Base-by-base conservation (phyloP, 1,140 invertebrate genomes). In the Globodera rostochiensis region DNA sequence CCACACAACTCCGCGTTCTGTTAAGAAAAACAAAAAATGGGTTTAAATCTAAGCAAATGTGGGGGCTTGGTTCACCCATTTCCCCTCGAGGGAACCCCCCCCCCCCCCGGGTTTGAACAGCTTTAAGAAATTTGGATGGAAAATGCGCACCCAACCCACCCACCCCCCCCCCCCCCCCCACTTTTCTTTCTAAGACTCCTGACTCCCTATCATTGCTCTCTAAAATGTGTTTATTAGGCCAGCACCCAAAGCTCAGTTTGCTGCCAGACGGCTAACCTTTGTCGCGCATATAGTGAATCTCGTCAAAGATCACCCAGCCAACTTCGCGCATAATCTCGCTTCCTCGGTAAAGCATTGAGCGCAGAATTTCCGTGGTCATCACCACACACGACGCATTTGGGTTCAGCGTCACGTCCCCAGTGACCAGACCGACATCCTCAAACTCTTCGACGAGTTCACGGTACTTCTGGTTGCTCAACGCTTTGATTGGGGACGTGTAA, bases 231-330 rank as follows among this genome's bases (percentile, higher is more conserved):
- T 36, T 36, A 36, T 36, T 36, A 0, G 36, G 36, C 36, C 36
- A 36, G 36, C 2, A 36, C 36, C 36, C 36, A 36, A 36, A 36
- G 36, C 36, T 25, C 36, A 36, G 25, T 25, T 25, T 25, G 25
- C 25, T 25, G 25, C 25, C 25, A 25, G 25, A 25, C 36, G 21
- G 45, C 79, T 80, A 66, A 92, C 91, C 91, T 92, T 98, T 98
- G 88, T 99, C 96, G 90, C 98, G 92, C 97, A 99, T 99, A 90
- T 99, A 99, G 92, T 99, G 98, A 89, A 99, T 99, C 92, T 99
- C 98, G 91, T 99, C 98, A 92, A 99, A 99, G 75, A 99, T 92
- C 11, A 99, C 97, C 98, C 97, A 99, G 73, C 96, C 97, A 6
- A 99, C 96, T 93, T 99, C 98, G 84, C 96, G 92, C 94, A 98